Evolutionary conservation across 2,113 vertebrate genomes (phyloP).

Genomic region (Lichenostomus cassidix): DNA sequence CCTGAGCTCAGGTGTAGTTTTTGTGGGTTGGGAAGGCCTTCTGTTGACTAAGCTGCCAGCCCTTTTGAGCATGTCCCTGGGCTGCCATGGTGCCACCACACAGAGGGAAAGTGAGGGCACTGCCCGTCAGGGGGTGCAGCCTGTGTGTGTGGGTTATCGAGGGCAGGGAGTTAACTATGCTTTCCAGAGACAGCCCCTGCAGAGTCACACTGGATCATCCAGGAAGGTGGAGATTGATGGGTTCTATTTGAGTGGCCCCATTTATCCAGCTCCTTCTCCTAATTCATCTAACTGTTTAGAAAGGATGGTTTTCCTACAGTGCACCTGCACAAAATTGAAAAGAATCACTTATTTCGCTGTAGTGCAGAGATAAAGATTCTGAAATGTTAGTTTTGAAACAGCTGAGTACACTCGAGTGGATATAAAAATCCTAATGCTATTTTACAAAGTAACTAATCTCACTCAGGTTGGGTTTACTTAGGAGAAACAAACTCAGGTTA

Average conservation of each 20-base stretch:
- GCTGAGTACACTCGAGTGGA: background rate
- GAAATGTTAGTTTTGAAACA: background rate
- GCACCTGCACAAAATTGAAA: background rate
- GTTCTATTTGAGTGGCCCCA: background rate
- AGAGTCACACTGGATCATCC: background rate
- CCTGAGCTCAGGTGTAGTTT: background rate
- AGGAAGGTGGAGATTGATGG: no score
- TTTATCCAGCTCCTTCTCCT: background rate
- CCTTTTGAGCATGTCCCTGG: accelerated
- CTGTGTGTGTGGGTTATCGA: background rate
- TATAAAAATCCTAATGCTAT: background rate
- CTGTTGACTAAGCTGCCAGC: background rate
- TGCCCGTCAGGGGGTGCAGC: background rate
- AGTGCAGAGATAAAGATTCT: background rate
- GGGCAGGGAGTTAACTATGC: background rate
- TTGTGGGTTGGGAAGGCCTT: accelerated
- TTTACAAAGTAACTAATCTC: background rate
- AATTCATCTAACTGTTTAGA: background rate
- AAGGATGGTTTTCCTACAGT: background rate
- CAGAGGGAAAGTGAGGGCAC: accelerated
- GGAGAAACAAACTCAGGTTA: background rate
- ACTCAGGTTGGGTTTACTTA: background rate
- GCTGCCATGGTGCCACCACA: background rate
- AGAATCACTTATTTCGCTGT: background rate
- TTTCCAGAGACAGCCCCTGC: background rate